Evolutionary conservation across 2,888 invertebrate genomes (phyloP).

Genomic region (Leptogaster cylindrica): DNA sequence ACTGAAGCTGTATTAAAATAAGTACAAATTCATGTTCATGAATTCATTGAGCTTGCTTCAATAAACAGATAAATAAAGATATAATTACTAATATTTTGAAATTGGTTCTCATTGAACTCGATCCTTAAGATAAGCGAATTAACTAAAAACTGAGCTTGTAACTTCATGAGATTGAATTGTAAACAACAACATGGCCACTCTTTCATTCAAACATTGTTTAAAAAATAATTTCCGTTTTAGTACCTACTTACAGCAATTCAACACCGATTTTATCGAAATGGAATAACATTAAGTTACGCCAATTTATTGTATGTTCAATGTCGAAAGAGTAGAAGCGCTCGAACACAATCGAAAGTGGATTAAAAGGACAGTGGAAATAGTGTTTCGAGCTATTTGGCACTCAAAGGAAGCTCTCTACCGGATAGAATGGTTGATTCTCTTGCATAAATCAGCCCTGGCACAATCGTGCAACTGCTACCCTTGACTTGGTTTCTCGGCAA

Average conservation of each 20-base stretch:
- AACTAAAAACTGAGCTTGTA: no score
- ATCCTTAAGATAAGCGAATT: no score
- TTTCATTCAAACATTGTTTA: neutral
- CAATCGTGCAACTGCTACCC: conserved; percentile 24
- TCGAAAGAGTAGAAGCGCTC: neutral
- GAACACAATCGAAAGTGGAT: neutral
- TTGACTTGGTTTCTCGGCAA: conserved; percentile 19
- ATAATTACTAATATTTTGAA: no score
- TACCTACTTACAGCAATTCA: neutral
- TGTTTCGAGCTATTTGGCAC: neutral
- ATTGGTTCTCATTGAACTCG: no score
- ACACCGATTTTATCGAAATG: neutral
- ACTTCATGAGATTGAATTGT: neutral
- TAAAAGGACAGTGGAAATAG: neutral
- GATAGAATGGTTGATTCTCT: neutral
- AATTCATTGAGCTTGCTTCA: no score
- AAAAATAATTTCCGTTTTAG: neutral
- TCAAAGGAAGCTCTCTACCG: conserved; percentile 17
- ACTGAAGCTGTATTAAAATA: no score
- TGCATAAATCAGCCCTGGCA: conserved; percentile 33
- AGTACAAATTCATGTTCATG: no score
- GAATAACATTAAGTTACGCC: neutral
- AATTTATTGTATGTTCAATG: neutral
- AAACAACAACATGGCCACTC: neutral
- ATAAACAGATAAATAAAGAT: no score